Evolutionary conservation across 2,888 invertebrate genomes (phyloP).

Genomic region (Axea sp.): DNA sequence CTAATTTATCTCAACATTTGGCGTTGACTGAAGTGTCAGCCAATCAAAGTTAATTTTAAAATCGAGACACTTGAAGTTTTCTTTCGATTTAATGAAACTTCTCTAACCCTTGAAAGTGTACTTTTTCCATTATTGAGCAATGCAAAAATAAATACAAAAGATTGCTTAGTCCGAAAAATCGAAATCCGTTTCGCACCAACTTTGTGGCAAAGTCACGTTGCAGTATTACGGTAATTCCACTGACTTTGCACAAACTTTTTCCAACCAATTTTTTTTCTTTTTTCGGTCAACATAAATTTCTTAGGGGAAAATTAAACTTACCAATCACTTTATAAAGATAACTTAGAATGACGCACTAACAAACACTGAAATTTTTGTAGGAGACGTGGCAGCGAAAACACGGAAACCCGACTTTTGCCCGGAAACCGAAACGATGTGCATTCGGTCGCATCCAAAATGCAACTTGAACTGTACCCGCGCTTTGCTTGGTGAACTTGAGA

Average conservation of each 20-base stretch:
- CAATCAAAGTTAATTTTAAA: constrained; percentile 10
- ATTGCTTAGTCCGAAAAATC: too few relatives aligned
- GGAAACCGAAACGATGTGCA: constrained; percentile 73
- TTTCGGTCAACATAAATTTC: too few relatives aligned
- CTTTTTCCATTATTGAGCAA: too few relatives aligned
- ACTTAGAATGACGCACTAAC: constrained; percentile 22
- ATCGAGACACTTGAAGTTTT: not conserved
- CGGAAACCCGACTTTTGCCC: constrained; percentile 47
- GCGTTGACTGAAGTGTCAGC: constrained; percentile 2
- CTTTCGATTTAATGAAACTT: not conserved
- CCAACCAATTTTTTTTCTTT: not conserved
- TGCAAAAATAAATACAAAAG: too few relatives aligned
- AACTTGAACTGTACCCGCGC: constrained; percentile 78
- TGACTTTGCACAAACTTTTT: constrained; percentile 26
- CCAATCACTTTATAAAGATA: constrained; percentile 35
- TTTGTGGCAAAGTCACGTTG: too few relatives aligned
- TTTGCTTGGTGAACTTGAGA: constrained; percentile 66
- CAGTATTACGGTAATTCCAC: too few relatives aligned
- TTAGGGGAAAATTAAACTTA: constrained; percentile 22
- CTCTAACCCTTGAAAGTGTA: too few relatives aligned
- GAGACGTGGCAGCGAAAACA: constrained; percentile 16
- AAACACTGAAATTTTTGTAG: constrained; percentile 22
- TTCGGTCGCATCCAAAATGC: constrained; percentile 78
- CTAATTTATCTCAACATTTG: constrained; percentile 10
- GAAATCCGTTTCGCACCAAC: too few relatives aligned